Base-by-base conservation (phyloP, 2,113 vertebrate genomes). In the Puntigrus tetrazona region DNA sequence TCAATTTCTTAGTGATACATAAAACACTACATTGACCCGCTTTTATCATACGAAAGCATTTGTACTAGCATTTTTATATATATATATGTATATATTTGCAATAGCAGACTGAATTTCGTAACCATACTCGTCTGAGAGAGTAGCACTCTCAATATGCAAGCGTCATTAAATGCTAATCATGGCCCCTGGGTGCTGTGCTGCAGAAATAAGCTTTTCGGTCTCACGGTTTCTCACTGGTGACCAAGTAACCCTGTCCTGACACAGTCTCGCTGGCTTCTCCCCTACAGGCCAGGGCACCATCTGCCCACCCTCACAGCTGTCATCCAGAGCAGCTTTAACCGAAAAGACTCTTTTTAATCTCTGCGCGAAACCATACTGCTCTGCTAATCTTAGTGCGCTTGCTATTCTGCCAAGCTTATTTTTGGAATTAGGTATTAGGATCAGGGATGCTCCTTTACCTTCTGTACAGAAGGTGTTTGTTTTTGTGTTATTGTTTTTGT, bases 241-340 rank as follows among this genome's bases (percentile, higher is more conserved):
- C 80, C 80, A 75, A 79, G 59, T 76, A 75, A 78, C 83, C 83
- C 65, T 36, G 16, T n/a, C 52, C 29, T 82, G 85, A 86, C 84
- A 79, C 55, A 8, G 29, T 77, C 43, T 72, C 2, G 16, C 14
- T 80, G 20, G 55, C 81, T 43, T 83, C 74, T 76, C 59, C 36
- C 57, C 78, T 45, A 52, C 52, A 70, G 55, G 73, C 73, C 81
- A 78, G 72, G 0, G 3, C 45, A 55, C 80, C 85, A 86, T 86
- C 85, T 86, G 85, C 61, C 72, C 27, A 27, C 43, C 47, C 50
- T 31, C 34, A 76, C 59, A 43, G 45, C 25, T 69, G 45, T 65
- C 73, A 70, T 61, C 59, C 72, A 72, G 61, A 59, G 67, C 65
- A 76, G 78, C 85, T 63, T 78, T 59, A 73, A 76, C 11, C 18